Evolutionary conservation across 1,140 invertebrate genomes (phyloP).

Genomic region (Papilio aristodemus): DNA sequence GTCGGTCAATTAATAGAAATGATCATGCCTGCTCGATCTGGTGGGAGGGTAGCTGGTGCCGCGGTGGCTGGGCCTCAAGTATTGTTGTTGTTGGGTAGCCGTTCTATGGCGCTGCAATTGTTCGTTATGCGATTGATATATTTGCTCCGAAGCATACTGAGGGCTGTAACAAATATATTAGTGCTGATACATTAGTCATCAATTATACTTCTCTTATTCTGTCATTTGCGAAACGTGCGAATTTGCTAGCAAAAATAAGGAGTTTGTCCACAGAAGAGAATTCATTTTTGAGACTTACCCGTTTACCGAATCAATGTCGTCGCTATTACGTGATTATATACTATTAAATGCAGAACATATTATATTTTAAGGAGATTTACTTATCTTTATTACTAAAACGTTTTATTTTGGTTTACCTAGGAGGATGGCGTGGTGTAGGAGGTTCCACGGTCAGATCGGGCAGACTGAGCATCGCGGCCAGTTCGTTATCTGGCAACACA

Average conservation of each 20-base stretch:
- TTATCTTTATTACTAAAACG: no score
- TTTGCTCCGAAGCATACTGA: constrained; percentile 53
- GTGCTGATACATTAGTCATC: no score
- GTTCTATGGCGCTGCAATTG: constrained; percentile 49
- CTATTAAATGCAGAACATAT: no score
- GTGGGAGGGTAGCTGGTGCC: constrained; percentile 77
- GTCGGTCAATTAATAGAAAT: constrained; percentile 13
- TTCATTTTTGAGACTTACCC: no score
- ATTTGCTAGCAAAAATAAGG: no score
- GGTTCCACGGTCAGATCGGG: constrained; percentile 66
- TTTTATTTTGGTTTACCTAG: constrained; percentile 37
- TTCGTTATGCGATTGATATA: constrained; percentile 61
- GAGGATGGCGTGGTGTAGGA: constrained; percentile 38
- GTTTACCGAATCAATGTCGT: no score
- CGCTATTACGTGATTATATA: no score
- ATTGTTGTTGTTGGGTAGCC: constrained; percentile 50
- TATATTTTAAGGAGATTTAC: no score
- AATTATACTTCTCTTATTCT: no score
- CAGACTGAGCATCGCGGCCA: constrained; percentile 71
- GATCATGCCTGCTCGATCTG: constrained; percentile 61
- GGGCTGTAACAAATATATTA: constrained; percentile 40
- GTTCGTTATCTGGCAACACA: constrained; percentile 85
- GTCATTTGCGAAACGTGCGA: no score
- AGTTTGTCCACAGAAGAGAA: no score
- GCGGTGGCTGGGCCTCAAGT: constrained; percentile 74